phyloP scores from a whole-genome alignment of 1,140 invertebrate genomes.

The Drosophila sp. region DNA sequence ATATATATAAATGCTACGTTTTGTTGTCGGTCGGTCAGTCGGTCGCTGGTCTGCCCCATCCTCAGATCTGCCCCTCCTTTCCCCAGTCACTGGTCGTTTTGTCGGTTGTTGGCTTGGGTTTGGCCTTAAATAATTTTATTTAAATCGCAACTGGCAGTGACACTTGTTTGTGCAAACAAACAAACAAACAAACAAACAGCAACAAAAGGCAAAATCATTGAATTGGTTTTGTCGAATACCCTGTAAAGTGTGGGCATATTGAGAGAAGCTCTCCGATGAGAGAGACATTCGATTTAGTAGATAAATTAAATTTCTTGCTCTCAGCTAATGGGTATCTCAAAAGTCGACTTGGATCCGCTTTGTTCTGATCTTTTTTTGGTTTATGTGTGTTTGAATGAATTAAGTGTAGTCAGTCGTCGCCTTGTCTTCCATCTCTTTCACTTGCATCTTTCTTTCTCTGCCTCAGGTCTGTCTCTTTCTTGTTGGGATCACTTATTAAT shows the following conservation, averaged over 20 bases:
- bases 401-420: conserved; percentile 26
- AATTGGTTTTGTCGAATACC: neutral
- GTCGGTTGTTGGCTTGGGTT: conserved; percentile 33
- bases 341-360: neutral
- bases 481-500: conserved; percentile 63
- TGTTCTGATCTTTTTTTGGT: neutral
- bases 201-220: conserved; percentile 36
- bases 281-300: too few relatives aligned
- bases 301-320: neutral
- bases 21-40: conserved; percentile 22
- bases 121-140: conserved; percentile 66
- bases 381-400: conserved; percentile 60
- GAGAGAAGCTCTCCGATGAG: too few relatives aligned
- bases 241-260: too few relatives aligned
- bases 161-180: conserved; percentile 69
- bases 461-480: conserved; percentile 6
- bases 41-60: neutral
- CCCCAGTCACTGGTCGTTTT: neutral
- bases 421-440: neutral
- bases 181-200: conserved; percentile 52
- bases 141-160: conserved; percentile 69
- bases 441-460: neutral
- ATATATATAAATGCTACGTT: conserved; percentile 12
- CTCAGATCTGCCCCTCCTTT: too few relatives aligned
- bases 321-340: neutral